These are phyloP conservation scores for Rhynchophorus ferrugineus DNA, from an alignment of 1,140 invertebrate species.

Conservation along the genomic window DNA sequence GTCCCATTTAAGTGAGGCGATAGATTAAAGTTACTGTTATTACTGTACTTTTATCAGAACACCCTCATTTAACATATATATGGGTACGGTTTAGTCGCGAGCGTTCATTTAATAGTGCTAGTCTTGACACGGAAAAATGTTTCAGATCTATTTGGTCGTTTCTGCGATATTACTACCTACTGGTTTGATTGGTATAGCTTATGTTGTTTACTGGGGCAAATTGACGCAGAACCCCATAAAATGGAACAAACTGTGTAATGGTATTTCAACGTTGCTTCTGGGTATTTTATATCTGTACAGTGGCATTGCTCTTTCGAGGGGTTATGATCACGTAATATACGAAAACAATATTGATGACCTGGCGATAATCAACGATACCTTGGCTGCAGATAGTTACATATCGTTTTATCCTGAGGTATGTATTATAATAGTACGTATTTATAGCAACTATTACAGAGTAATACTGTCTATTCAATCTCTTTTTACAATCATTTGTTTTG, in stretches of 20 bases:
- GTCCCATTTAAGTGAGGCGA: neutral
- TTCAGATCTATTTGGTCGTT: neutral
- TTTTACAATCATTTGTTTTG: no score
- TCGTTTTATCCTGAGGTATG: slow-evolving; percentile 4
- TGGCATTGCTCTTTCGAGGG: slow-evolving; percentile 9
- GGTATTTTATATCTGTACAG: slow-evolving; percentile 12
- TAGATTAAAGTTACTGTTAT: neutral
- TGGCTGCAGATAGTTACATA: neutral
- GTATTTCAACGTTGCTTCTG: slow-evolving; percentile 4
- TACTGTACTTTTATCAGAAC: neutral
- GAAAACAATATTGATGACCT: slow-evolving; percentile 11
- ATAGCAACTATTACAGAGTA: no score
- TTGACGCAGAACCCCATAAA: neutral
- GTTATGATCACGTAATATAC: neutral
- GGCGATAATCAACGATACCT: slow-evolving; percentile 16
- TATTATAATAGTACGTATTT: no score
- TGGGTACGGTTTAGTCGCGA: neutral
- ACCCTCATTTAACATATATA: neutral
- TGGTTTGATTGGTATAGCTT: neutral
- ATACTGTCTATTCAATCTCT: no score
- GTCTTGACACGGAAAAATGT: neutral
- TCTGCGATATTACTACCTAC: neutral
- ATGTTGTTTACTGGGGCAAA: neutral
- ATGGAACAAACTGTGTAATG: slow-evolving; percentile 9
- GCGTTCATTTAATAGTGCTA: no score